Percentiles rank a stretch among this genome's conserved stretches.
phyloP scores from a whole-genome alignment of 2,888 invertebrate species.

The Mesopsocus fuscifrons region DNA sequence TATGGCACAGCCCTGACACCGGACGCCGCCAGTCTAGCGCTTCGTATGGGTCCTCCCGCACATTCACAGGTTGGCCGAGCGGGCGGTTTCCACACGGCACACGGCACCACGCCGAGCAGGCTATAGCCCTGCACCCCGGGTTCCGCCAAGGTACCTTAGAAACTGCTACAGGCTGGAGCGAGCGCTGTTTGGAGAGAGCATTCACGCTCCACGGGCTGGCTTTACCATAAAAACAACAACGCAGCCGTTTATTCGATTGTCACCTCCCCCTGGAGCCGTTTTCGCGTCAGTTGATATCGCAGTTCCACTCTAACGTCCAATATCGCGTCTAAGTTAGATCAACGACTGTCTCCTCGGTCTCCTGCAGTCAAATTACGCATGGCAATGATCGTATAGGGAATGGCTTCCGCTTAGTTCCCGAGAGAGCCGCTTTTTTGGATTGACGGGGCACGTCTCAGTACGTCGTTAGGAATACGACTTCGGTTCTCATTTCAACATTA shows the following conservation, averaged over 20 bases:
- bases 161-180: background rate
- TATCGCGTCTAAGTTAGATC: background rate
- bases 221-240: constrained; percentile 1
- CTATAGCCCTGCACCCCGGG: constrained; percentile 23
- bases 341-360: background rate
- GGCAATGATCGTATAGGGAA: no score
- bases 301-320: background rate
- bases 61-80: constrained; percentile 13
- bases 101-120: constrained; percentile 34
- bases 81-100: constrained; percentile 30
- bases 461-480: no score
- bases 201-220: background rate
- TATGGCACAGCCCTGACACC: constrained; percentile 20
- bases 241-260: background rate
- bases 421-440: no score
- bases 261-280: background rate
- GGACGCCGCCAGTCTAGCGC: constrained; percentile 19
- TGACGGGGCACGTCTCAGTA: no score
- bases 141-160: constrained; percentile 5
- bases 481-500: no score
- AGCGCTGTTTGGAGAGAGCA: background rate
- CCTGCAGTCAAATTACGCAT: background rate
- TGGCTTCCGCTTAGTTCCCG: no score
- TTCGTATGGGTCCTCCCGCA: constrained; percentile 9
- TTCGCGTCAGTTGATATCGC: background rate